phyloP scores from a whole-genome alignment of 2,113 vertebrate genomes.

The Atherinomorus stipes region DNA sequence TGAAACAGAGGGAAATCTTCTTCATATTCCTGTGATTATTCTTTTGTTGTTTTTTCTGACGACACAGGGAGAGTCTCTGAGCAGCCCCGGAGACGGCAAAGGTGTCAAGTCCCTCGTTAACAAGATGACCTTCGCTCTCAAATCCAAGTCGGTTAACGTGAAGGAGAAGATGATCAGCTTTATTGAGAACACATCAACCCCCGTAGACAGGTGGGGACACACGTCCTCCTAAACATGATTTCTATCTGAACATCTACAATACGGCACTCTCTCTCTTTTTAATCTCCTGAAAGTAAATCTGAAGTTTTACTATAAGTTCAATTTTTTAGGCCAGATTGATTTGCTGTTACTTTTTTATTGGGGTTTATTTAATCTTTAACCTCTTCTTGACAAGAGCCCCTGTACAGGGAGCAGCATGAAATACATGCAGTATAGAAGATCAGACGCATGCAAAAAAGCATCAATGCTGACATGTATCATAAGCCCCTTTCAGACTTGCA shows the following conservation, averaged over 20 bases:
- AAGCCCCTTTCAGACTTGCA: too few species aligned
- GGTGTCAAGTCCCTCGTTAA: conserved; percentile 98
- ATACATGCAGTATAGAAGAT: too few species aligned
- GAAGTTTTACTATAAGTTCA: too few species aligned
- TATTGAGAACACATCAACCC: conserved; percentile 97
- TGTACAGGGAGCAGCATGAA: too few species aligned
- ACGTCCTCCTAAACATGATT: conserved; percentile 85
- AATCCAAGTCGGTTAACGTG: conserved; percentile 97
- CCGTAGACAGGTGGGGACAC: conserved; percentile 92
- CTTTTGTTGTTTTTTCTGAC: background rate
- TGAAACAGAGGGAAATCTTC: background rate
- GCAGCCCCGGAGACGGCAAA: conserved; percentile 90
- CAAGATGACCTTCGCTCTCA: conserved; percentile 99
- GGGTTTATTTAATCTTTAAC: background rate
- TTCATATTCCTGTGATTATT: background rate
- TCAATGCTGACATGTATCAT: too few species aligned
- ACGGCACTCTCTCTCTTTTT: background rate
- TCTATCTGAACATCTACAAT: background rate
- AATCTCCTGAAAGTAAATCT: too few species aligned
- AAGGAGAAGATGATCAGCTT: conserved; percentile 99
- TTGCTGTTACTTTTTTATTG: background rate
- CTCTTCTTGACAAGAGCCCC: too few species aligned
- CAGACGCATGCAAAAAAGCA: too few species aligned
- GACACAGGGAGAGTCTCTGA: conserved; percentile 89
- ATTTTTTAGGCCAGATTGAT: too few species aligned